Conservation (phyloP, 1,140 invertebrate genomes). For the Cyclina sinensis region DNA sequence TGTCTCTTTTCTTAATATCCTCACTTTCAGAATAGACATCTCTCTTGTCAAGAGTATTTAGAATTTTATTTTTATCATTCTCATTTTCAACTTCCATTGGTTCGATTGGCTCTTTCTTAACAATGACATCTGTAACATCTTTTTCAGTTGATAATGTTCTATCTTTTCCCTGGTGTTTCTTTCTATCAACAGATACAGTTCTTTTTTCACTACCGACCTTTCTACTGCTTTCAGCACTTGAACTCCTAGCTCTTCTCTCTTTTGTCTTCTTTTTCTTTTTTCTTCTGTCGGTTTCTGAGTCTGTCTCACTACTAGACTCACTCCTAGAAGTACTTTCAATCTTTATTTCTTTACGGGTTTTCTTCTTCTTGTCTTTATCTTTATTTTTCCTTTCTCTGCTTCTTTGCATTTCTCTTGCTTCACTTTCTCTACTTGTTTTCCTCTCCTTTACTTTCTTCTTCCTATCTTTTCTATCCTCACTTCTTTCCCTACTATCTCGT, state of each 20-base stretch:
- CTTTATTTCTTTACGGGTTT: background rate
- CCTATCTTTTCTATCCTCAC: background rate
- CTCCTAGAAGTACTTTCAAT: constrained; percentile 9
- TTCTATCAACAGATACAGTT: constrained; percentile 19
- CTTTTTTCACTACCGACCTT: background rate
- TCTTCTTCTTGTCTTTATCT: background rate
- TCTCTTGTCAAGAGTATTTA: background rate
- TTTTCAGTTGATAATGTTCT: background rate
- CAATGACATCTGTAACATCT: background rate
- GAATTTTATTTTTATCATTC: too few species aligned
- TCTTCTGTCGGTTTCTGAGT: constrained; percentile 38
- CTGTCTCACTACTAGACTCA: constrained; percentile 3
- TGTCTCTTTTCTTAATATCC: background rate
- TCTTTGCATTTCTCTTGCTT: background rate
- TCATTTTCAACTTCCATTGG: too few species aligned
- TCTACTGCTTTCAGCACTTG: background rate
- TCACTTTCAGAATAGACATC: background rate
- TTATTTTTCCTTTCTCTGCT: constrained; percentile 23
- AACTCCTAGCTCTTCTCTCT: constrained; percentile 22
- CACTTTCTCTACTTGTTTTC: constrained; percentile 6
- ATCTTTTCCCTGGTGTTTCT: background rate
- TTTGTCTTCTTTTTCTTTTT: background rate
- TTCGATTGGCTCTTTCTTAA: constrained; percentile 9
- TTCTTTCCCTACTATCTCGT: background rate
- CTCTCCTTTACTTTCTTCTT: constrained; percentile 19